Evolutionary conservation across 2,113 vertebrate genomes (phyloP).

Genomic region (Atractosteus spatula): DNA sequence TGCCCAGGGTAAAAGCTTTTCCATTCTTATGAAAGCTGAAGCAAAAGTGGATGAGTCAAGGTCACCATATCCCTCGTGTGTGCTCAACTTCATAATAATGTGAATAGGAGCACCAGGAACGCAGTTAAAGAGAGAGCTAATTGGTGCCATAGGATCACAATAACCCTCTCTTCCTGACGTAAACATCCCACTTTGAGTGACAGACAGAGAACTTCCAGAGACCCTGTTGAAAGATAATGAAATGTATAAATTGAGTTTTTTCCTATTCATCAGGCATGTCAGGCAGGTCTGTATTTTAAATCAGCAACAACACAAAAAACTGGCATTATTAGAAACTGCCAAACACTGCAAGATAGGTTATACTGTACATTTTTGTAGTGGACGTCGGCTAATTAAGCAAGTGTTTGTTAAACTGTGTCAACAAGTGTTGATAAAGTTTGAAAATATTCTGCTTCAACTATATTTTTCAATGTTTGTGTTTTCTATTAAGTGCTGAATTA

Average conservation of each 20-base stretch:
- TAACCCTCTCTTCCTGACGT: neutral
- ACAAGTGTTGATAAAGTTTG: too few relatives aligned
- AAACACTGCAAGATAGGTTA: neutral
- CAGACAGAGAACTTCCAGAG: constrained; percentile 10
- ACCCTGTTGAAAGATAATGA: constrained; percentile 10
- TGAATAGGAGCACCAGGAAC: neutral
- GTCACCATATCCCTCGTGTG: neutral
- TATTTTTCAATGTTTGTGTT: too few relatives aligned
- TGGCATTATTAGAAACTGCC: neutral
- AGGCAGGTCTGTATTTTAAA: constrained; percentile 1
- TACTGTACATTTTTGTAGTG: neutral
- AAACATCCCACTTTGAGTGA: constrained; percentile 1
- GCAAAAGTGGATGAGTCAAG: neutral
- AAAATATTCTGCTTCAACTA: too few relatives aligned
- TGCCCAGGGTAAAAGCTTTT: constrained; percentile 3
- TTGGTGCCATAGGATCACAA: constrained; percentile 8
- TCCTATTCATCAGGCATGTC: constrained; percentile 19
- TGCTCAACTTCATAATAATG: constrained; percentile 8
- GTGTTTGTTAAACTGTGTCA: neutral
- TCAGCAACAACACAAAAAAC: neutral
- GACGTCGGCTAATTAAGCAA: neutral
- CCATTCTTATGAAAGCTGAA: neutral
- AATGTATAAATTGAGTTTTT: constrained; percentile 12
- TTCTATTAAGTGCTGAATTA: too few relatives aligned
- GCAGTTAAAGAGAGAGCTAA: constrained; percentile 10